Base-by-base conservation (phyloP, 2,888 invertebrate species). In the Drosophila setosimentum region DNA sequence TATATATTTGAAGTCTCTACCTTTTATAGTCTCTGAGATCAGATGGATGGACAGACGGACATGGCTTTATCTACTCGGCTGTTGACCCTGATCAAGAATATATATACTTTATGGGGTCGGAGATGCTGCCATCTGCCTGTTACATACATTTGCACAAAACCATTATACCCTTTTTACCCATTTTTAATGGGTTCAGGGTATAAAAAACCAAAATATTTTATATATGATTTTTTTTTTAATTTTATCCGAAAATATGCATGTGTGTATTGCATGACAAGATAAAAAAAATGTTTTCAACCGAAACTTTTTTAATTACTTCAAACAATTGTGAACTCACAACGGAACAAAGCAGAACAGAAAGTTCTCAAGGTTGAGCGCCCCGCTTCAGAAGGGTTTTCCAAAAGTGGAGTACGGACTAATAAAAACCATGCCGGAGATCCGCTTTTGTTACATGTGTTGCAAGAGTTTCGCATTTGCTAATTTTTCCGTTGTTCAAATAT, bases 221-320 rank as follows among this genome's bases (percentile, higher is more conserved):
- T 71, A n/a, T 66, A 67, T 57, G n/a, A 37, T 21, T 18, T 11
- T 35, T 29, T 37, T 61, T 27, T 35, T 30, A 10, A 3, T 30
- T 27, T 24, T 21, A 45, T 33, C 5, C 45, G 24, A 10, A 63
- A 49, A 61, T 55, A 33, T 45, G 32, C 37, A 50, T 53, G 32
- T 62, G 63, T 42, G 45, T 33, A 40, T 58, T 71, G 21, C 53
- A 53, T 64, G 42, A 50, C 70, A 58, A 13, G 37, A 62, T 35
- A 49, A 64, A 33, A 48, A 53, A 21, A 63, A 21, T 16, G 0
- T 32, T 42, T 64, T 59, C 59, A 29, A 24, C 30, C 30, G n/a
- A 68, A 78, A 78, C 76, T 78, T 78, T 78, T 78, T 78, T 78
- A 78, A 78, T 78, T 78, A 78, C 76, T 76, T 66, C 58, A 78